Evolutionary conservation across 2,888 invertebrate species (phyloP), one percentile per base, ranked within the genome.

Genomic region (Melikaiella ostensackeni): DNA sequence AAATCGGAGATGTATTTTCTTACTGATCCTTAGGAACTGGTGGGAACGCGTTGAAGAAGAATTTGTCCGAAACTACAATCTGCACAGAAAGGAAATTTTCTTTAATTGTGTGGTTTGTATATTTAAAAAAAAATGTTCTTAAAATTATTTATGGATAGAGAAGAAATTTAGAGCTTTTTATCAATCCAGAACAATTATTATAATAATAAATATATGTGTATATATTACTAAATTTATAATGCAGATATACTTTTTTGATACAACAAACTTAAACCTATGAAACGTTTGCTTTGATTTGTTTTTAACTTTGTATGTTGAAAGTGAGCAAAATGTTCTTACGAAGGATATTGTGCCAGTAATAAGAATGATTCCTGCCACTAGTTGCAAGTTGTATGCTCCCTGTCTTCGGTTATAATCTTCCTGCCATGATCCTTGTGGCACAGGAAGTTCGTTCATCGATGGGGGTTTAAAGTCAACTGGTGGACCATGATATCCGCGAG

Each of bases 401-500:
- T 97, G 95, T 79, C 93, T 93, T 46, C 94, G 93, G 76, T 94
- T 93, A 86, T 96, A 87, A 66, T 93, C 91, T 75, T 95, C 94
- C 89, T 96, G 93, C 97, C 97, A 97, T 30, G 95, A 95, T 76
- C 97, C 97, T 78, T 93, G 92, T 1, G 97, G 97, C 74, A 95
- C 93, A 0, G 96, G 96, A 89, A 97, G 91, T 89, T 97, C 97
- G 86, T 96, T 95, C 94, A 96, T 95, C 16, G 94, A 94, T 1
- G 94, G 90, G 0, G 91, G 88, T 88, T 92, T 86, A 42, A 78
- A 42, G 0, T 70, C 30, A n/a, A 1, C 19, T 16, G 24, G 3
- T 27, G 27, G 59, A 16, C 19, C 70, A 30, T 50, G 50, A 33
- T 46, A 66, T 27, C 9, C 19, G 19, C 70, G 70, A 4, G 19